Conservation (phyloP, 2,797 vertebrate genomes). For the Emydoidea blandingii region DNA sequence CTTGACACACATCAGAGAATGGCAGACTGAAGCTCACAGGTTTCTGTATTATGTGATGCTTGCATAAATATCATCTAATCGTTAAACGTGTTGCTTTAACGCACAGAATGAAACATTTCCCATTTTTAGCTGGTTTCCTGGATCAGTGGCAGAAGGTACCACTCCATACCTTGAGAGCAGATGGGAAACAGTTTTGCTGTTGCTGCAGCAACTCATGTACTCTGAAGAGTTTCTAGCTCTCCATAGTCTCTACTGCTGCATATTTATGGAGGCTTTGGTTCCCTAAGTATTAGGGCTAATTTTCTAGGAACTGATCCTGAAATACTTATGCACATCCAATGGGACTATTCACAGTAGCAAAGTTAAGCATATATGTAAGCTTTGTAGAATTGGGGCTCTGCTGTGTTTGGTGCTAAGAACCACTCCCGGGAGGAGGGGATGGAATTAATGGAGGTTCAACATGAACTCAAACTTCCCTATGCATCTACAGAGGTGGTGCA, state of each 20-base stretch:
- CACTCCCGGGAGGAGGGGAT: neutral
- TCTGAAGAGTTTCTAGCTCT: too few species aligned
- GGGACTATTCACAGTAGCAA: neutral
- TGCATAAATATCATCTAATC: neutral
- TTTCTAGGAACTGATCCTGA: neutral
- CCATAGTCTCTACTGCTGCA: too few species aligned
- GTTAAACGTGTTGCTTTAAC: neutral
- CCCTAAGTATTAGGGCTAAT: neutral
- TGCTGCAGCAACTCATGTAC: neutral
- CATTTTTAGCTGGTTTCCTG: neutral
- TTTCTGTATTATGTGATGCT: neutral
- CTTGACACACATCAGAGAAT: neutral
- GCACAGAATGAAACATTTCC: too few species aligned
- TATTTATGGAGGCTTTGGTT: too few species aligned
- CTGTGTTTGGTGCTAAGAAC: slow-evolving; percentile 31
- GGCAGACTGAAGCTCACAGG: neutral
- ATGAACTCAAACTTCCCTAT: slow-evolving; percentile 45
- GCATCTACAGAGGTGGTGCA: slow-evolving; percentile 58
- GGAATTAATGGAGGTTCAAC: slow-evolving; percentile 1
- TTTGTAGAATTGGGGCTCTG: neutral
- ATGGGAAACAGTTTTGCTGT: neutral
- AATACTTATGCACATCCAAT: neutral
- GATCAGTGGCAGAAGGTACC: neutral
- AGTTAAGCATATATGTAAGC: neutral
- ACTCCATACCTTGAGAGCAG: neutral